Evolutionary conservation across 2,797 vertebrate species (phyloP).

Genomic region (Cuculus canorus): DNA sequence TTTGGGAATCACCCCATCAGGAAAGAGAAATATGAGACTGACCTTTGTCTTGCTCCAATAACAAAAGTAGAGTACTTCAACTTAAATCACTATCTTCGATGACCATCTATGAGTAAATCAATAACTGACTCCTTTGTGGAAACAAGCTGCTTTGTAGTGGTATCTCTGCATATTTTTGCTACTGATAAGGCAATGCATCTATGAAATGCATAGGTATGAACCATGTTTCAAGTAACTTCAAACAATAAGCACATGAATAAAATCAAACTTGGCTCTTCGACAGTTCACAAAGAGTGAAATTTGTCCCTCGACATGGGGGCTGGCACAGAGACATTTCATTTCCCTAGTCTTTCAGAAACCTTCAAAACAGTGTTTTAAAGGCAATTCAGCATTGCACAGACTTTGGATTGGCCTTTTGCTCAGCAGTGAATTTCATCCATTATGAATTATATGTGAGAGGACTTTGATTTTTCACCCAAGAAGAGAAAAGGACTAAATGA

Average conservation of each 20-base stretch:
- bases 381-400: slow-evolving; percentile 3
- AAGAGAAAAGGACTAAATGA: slow-evolving; percentile 25
- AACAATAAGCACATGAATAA: slow-evolving; percentile 19
- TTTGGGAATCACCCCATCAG: neutral
- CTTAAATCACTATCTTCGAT: neutral
- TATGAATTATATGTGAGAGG: slow-evolving; percentile 23
- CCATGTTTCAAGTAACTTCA: neutral
- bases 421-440: neutral
- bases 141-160: neutral
- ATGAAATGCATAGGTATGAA: neutral
- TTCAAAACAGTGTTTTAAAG: neutral
- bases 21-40: neutral
- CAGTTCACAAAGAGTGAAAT: neutral
- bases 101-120: slow-evolving; percentile 2
- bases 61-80: neutral
- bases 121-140: neutral
- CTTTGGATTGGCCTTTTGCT: neutral
- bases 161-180: neutral
- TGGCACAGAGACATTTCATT: neutral
- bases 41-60: neutral
- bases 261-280: neutral
- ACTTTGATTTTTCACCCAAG: slow-evolving; percentile 60
- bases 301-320: neutral
- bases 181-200: neutral
- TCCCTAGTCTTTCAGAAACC: neutral